These are phyloP conservation scores for Drosophila neutralis DNA, from an alignment of 2,888 invertebrate species.

Conservation along the genomic window DNA sequence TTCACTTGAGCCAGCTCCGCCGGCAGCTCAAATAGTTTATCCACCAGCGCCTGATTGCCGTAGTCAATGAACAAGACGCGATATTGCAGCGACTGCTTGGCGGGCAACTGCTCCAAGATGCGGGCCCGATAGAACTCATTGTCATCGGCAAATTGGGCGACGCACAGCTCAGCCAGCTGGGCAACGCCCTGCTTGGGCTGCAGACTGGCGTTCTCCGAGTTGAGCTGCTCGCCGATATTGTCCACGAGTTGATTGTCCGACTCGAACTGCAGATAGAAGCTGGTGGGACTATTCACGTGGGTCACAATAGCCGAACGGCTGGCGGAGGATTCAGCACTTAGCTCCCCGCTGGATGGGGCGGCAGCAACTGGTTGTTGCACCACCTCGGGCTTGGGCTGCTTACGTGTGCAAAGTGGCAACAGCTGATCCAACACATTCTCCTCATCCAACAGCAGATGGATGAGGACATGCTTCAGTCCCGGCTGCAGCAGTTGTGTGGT, in stretches of 20 bases:
- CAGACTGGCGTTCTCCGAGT: conserved; percentile 78
- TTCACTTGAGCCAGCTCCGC: conserved; percentile 86
- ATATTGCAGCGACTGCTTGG: conserved; percentile 85
- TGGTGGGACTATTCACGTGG: conserved; percentile 89
- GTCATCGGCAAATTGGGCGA: conserved; percentile 92
- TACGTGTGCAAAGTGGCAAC: conserved; percentile 86
- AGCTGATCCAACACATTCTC: conserved; percentile 88
- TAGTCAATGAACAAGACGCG: conserved; percentile 90
- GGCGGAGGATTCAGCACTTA: conserved; percentile 15
- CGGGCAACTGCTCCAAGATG: conserved; percentile 88
- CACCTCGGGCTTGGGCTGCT: conserved; percentile 16
- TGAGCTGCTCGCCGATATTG: conserved; percentile 42
- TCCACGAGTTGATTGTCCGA: conserved; percentile 82
- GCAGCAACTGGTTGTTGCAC: conserved; percentile 36
- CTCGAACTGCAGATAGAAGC: conserved; percentile 91
- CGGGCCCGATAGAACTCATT: conserved; percentile 95
- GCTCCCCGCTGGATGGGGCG: conserved; percentile 38
- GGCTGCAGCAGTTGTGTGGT: conserved; percentile 89
- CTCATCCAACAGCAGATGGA: conserved; percentile 87
- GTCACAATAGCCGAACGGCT: conserved; percentile 87
- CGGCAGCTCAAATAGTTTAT: conserved; percentile 87
- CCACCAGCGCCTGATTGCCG: conserved; percentile 87
- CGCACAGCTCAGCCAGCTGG: conserved; percentile 86
- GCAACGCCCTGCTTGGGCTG: conserved; percentile 39
- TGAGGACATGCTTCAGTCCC: conserved; percentile 88